Conservation (phyloP, 1,140 invertebrate genomes). For the Maconellicoccus hirsutus region DNA sequence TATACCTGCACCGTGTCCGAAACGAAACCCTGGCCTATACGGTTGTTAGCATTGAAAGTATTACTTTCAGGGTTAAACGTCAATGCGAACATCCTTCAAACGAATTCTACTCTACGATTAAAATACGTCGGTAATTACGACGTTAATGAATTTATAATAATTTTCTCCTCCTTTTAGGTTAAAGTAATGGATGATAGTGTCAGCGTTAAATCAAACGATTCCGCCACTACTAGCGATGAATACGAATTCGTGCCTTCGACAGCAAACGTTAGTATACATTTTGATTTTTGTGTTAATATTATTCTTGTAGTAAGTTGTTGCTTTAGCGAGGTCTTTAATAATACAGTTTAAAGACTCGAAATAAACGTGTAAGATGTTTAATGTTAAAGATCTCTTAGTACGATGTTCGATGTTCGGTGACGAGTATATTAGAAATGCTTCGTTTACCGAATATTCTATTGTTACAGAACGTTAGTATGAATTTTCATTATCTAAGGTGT, state of each 20-base stretch:
- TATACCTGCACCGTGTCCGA: too few relatives aligned
- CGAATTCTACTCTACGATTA: background rate
- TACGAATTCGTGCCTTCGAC: conserved; percentile 60
- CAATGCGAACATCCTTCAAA: conserved; percentile 9
- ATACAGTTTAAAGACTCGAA: too few relatives aligned
- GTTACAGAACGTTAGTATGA: too few relatives aligned
- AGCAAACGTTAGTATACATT: conserved; percentile 33
- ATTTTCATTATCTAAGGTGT: too few relatives aligned
- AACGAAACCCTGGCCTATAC: background rate
- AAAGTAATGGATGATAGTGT: conserved; percentile 58
- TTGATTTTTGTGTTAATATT: background rate
- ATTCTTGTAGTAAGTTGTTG: too few relatives aligned
- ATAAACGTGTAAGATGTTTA: too few relatives aligned
- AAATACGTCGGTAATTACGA: background rate
- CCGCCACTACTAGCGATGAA: conserved; percentile 66
- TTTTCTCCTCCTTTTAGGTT: background rate
- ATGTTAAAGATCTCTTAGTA: too few relatives aligned
- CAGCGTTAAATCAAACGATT: conserved; percentile 68
- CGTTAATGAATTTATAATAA: background rate
- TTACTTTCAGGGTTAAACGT: background rate
- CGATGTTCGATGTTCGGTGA: too few relatives aligned
- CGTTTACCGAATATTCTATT: too few relatives aligned
- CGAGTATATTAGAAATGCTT: too few relatives aligned
- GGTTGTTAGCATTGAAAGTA: background rate
- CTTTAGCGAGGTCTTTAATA: background rate